Evolutionary conservation across 2,888 invertebrate genomes (phyloP).

Genomic region (Platycheirus albimanus): DNA sequence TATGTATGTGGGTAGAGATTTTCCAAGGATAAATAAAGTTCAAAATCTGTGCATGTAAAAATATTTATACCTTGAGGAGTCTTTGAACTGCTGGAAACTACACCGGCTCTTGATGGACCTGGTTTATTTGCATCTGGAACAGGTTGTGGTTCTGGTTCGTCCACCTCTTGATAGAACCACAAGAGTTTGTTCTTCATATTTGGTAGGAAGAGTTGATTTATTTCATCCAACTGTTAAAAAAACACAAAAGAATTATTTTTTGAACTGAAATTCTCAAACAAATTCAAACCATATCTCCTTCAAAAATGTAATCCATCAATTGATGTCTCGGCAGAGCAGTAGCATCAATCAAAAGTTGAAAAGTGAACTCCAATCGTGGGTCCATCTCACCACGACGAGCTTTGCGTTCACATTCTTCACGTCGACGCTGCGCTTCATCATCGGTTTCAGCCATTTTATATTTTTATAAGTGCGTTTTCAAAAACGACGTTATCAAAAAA

Average conservation of each 20-base stretch:
- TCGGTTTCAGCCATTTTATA: constrained; percentile 78
- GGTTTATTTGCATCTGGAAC: constrained; percentile 82
- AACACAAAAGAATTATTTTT: background rate
- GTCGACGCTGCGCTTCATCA: constrained; percentile 85
- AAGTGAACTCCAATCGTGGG: constrained; percentile 94
- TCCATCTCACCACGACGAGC: constrained; percentile 96
- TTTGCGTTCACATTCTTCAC: constrained; percentile 96
- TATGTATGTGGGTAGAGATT: constrained; percentile 68
- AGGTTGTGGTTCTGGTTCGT: constrained; percentile 85
- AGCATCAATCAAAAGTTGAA: constrained; percentile 93
- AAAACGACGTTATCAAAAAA: constrained; percentile 44
- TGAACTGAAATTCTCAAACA: too few relatives aligned
- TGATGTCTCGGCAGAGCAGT: constrained; percentile 91
- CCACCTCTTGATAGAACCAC: constrained; percentile 95
- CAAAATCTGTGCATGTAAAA: background rate
- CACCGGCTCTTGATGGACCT: constrained; percentile 84
- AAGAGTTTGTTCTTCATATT: constrained; percentile 93
- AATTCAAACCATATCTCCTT: constrained; percentile 91
- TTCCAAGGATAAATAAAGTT: constrained; percentile 4
- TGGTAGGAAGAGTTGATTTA: constrained; percentile 92
- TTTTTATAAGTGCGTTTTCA: constrained; percentile 38
- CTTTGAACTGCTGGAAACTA: constrained; percentile 82
- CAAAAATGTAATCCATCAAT: constrained; percentile 95
- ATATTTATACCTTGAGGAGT: constrained; percentile 81
- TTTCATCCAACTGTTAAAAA: constrained; percentile 89